Base-by-base conservation (phyloP, 35 echinoderm and acorn worm species). In the Chiridota heheva region DNA sequence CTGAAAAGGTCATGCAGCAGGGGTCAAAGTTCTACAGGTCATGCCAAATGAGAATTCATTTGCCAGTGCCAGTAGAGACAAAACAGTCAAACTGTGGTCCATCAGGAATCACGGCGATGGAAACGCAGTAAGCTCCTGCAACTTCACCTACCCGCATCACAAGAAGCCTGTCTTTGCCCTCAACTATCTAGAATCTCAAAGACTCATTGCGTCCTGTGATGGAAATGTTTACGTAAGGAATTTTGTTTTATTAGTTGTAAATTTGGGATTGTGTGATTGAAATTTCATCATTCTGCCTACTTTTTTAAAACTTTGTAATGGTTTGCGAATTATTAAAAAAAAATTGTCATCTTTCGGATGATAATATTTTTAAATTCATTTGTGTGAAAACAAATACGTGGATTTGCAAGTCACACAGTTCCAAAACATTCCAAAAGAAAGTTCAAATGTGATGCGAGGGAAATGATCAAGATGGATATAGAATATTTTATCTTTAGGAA, bases 41-140 rank as follows among this genome's bases (percentile, higher is more conserved):
- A 82, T 98, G 71, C 83, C 80, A 17, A 90, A 98, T 73, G 95
- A 98, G 77, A 88, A 88, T 42, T 85, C 95, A 22, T 98, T 98
- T 48, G 73, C 90, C 24, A 98, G 95, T 71, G 80, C 89, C 7
- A 98, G 95, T 70, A 91, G 86, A 42, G 95, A 98, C 73, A 98
- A 98, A 47, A 98, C 84, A 6, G 95, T 98, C 13, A 91, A 92
- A 63, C 45, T 98, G 1, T 98, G 95, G 95, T 98, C 95, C 3
- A 81, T 98, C 0, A 84, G 82, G 36, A 98, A 91, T 81, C 86
- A 88, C 49, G 95, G 95, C 12, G 82, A 98, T 76, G 95, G 95
- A 15, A 67, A 68, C 0, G 32, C 80, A 37, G 92, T 85, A 47
- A 82, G 81, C 4, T 17, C 34, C 16, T 88, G 89, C 41, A 85